phyloP scores from a whole-genome alignment of 2,888 invertebrate genomes.

The Subacronicta megacephala region DNA sequence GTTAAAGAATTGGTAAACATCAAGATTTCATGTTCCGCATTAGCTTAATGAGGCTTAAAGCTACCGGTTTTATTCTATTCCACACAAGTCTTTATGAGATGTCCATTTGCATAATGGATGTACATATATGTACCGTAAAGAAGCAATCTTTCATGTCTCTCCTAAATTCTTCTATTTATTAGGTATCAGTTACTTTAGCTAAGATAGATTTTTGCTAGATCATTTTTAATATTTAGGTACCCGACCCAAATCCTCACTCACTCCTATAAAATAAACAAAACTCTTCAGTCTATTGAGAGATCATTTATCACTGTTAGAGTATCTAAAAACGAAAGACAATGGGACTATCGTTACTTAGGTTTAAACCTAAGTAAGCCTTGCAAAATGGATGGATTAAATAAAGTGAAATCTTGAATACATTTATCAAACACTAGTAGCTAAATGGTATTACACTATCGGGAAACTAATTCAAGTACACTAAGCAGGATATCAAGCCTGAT shows the following conservation, averaged over 20 bases:
- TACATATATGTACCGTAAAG: neutral
- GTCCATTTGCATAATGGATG: slow-evolving; percentile 17
- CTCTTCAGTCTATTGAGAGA: slow-evolving; percentile 19
- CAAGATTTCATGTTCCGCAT: slow-evolving; percentile 25
- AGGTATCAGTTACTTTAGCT: neutral
- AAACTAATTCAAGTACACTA: slow-evolving; percentile 70
- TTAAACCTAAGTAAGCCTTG: slow-evolving; percentile 33
- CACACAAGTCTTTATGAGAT: slow-evolving; percentile 12
- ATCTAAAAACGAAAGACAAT: slow-evolving; percentile 17
- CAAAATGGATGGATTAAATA: slow-evolving; percentile 45
- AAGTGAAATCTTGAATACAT: slow-evolving; percentile 47
- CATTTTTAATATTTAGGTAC: slow-evolving; percentile 4
- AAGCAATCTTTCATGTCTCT: neutral
- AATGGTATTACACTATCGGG: slow-evolving; percentile 52
- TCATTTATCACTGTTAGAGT: slow-evolving; percentile 27
- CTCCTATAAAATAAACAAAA: slow-evolving; percentile 22
- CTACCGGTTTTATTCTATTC: slow-evolving; percentile 36
- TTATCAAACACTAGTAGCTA: slow-evolving; percentile 41
- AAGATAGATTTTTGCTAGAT: neutral
- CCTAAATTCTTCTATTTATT: neutral
- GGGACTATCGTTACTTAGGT: slow-evolving; percentile 24
- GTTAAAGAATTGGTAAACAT: slow-evolving; percentile 26
- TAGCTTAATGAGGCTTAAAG: slow-evolving; percentile 34
- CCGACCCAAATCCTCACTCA: slow-evolving; percentile 23
- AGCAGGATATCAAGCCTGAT: slow-evolving; percentile 66